Percentiles rank a stretch among this genome's conserved stretches.
phyloP scores from a whole-genome alignment of 92 coral and sea anemone genomes.

The Siderastrea siderea region DNA sequence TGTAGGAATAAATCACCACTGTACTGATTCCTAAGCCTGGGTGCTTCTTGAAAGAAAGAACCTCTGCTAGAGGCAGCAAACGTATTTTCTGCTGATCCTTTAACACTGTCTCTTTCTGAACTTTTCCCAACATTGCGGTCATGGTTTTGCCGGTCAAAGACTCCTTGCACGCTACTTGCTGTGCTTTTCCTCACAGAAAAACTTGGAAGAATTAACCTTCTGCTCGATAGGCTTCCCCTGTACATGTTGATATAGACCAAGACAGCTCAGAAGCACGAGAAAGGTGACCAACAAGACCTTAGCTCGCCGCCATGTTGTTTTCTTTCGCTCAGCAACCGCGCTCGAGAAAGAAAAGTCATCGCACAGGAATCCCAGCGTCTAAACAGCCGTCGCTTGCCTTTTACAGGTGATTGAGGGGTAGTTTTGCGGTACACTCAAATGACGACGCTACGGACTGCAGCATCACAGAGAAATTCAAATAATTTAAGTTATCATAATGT shows the following conservation, averaged over 20 bases:
- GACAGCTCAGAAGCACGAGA: background rate
- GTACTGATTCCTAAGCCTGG: constrained; percentile 83
- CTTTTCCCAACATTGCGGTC: background rate
- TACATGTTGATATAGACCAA: background rate
- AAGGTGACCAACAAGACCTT: background rate
- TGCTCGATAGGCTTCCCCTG: background rate
- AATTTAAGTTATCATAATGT: too few species aligned
- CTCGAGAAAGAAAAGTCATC: background rate
- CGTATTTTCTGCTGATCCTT: background rate
- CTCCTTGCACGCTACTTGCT: background rate
- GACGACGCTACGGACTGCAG: too few species aligned
- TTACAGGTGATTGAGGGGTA: too few species aligned
- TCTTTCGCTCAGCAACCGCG: background rate
- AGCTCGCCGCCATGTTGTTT: constrained; percentile 6
- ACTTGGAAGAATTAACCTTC: background rate
- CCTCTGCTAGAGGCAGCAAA: constrained; percentile 81
- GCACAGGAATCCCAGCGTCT: too few species aligned
- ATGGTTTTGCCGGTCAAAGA: background rate
- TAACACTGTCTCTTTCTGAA: background rate
- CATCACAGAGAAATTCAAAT: too few species aligned
- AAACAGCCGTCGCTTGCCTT: too few species aligned
- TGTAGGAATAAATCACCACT: constrained; percentile 73
- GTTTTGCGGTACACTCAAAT: too few species aligned
- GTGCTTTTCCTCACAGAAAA: constrained; percentile 1
- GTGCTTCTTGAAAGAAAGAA: constrained; percentile 86